Evolutionary conservation across 2,888 invertebrate species (phyloP), one percentile per base, ranked within the genome.

Genomic region (Homarus gammarus): DNA sequence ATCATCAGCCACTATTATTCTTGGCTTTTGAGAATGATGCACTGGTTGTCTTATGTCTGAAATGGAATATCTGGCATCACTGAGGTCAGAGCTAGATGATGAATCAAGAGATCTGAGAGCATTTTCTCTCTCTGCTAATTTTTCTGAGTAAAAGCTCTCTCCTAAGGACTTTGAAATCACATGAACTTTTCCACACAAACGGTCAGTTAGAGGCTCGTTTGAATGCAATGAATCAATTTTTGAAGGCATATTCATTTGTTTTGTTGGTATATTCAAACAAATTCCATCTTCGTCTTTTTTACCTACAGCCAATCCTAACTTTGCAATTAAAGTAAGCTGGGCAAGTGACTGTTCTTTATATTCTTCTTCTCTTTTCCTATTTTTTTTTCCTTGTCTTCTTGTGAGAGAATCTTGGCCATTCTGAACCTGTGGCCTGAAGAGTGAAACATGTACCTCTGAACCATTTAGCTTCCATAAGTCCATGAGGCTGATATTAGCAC

Each of bases 391-490:
- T 18, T 70, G 83, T 40, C 75, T 82, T n/a, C 78, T 73, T 33
- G 83, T 68, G 12, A 84, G 78, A 22, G 84, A 88, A 56, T 77
- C 77, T 64, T 82, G 31, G 22, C 31, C 70, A 82, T 40, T 56
- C 18, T 56, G 49, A 12, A 51, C 22, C 15, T 44, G 33, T 22
- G 78, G 27, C 31, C 78, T 44, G 64, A 64, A 88, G 22, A 88
- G 77, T 33, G 83, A 75, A 22, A 88, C 88, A 51, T 83, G 56
- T 22, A 88, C 84, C 68, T 82, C 36, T 15, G 88, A 83, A n/a
- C 88, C 88, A 78, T 84, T 88, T 12, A 83, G 78, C 40, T 88
- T 77, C 88, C 88, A 88, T 40, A 88, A 61, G 31, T 88, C 88
- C 83, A 77, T 44, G 12, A 88, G 51, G 40, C 77, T 84, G 64